phyloP scores from a whole-genome alignment of 2,113 vertebrate genomes.

The Sciurus niger region DNA sequence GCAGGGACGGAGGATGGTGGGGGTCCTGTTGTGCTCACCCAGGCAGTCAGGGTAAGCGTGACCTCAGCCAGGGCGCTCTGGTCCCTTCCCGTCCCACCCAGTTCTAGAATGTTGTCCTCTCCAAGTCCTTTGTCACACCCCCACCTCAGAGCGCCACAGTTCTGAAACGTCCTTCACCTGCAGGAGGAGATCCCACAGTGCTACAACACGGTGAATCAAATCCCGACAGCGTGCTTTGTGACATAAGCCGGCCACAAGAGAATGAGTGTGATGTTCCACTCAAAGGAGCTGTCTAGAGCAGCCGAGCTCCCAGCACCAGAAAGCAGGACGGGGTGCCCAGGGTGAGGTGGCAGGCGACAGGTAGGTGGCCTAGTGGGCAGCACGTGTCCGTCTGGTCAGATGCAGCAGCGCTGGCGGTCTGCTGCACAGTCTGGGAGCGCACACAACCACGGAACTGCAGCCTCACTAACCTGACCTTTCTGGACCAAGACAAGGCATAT shows the following conservation, averaged over 20 bases:
- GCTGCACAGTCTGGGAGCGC: background rate
- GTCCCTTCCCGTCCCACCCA: background rate
- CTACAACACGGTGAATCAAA: background rate
- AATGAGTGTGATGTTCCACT: background rate
- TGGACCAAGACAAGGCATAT: background rate
- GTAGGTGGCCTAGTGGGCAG: no score
- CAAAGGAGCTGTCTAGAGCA: background rate
- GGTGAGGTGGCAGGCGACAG: background rate
- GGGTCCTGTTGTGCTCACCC: accelerated
- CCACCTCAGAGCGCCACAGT: background rate
- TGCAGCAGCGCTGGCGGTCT: background rate
- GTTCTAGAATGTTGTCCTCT: background rate
- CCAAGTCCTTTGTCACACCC: background rate
- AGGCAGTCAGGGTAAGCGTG: background rate
- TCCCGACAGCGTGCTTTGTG: background rate
- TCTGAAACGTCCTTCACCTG: background rate
- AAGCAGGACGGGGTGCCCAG: background rate
- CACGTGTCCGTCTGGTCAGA: background rate
- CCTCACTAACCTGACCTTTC: background rate
- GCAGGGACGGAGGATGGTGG: background rate
- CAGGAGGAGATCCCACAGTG: background rate
- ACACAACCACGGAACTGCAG: no score
- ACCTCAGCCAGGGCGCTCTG: background rate
- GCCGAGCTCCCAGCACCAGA: background rate
- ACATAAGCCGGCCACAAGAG: background rate